Conservation (phyloP, 30 jellyfish, hydroid and myxozoan genomes). For the Hydractinia echinata region DNA sequence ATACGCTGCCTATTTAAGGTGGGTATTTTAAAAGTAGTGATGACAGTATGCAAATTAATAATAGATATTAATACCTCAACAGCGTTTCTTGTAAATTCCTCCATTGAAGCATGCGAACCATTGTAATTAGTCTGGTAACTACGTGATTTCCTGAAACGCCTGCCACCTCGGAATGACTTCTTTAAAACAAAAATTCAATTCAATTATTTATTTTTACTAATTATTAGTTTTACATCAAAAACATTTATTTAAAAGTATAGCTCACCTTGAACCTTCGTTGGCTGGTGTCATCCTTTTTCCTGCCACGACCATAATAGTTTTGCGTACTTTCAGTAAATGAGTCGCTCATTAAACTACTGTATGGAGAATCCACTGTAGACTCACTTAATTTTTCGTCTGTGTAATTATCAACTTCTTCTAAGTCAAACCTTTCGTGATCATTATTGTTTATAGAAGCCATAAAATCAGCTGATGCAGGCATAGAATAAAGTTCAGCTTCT, state of each 20-base stretch:
- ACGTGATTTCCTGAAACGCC: background rate
- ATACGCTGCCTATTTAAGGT: no score
- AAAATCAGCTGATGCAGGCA: slow-evolving; percentile 63
- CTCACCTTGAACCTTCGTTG: slow-evolving; percentile 30
- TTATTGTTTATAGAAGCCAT: slow-evolving; percentile 15
- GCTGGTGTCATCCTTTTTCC: slow-evolving; percentile 25
- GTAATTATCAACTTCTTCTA: slow-evolving; percentile 13
- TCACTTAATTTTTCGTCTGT: slow-evolving; percentile 21
- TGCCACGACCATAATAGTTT: background rate
- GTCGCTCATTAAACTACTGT: slow-evolving; percentile 32
- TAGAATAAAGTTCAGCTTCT: slow-evolving; percentile 94
- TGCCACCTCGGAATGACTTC: slow-evolving; percentile 1
- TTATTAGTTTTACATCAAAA: no score
- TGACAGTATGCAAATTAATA: no score
- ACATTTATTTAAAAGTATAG: no score
- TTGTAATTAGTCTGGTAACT: no score
- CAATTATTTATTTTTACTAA: no score
- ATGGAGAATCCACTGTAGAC: slow-evolving; percentile 40
- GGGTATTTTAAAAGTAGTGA: no score
- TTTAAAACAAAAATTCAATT: background rate
- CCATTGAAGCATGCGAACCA: no score
- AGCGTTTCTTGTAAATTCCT: no score
- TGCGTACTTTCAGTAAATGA: background rate
- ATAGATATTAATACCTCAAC: no score
- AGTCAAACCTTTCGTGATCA: background rate